Evolutionary conservation across 2,888 invertebrate species (phyloP), one percentile per base, ranked within the genome.

Genomic region (Branchipolynoe longqiensis): DNA sequence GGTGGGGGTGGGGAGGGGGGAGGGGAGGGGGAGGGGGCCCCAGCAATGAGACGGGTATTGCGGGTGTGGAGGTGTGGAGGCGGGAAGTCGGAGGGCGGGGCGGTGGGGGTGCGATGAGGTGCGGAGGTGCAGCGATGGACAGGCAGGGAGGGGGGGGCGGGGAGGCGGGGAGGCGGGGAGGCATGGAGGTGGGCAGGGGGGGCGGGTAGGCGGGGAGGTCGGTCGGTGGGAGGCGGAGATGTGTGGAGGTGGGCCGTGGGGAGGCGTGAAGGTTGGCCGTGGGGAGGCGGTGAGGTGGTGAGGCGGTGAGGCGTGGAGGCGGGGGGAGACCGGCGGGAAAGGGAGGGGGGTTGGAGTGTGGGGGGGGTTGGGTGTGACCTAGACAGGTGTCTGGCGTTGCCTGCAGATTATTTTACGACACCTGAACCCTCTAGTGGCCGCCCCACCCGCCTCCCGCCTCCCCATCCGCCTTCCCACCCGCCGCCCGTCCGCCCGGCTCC

Each of bases 351-450:
- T 69, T 25, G n/a, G n/a, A n/a, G 6, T n/a, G 78, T 41, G 41
- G 4, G 8, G 78, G 74, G 33, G 69, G 31, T 12, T 25, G 62
- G 62, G 36, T 69, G 69, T 69, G 33, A 69, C 48, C 28, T 78
- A 25, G 78, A 78, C 78, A 78, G 78, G 78, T n/a, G n/a, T 78
- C 78, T 74, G 74, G 74, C 74, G n/a, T 38, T 25, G 74, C 74
- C 74, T 78, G 48, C 78, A 48, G 78, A 25, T 25, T n/a, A 38
- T 69, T 36, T 69, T 69, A 38, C 69, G 12, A 62, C 62, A 28
- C 62, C 62, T 12, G 31, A 25, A 18, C 62, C 62, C 28, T 25
- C 62, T 31, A 3, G 22, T 18, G 28, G 36, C 38, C 69, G 14
- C 38, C 69, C 0, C 69, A 25, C 8, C 48, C 48, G 18, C 18